phyloP scores from a whole-genome alignment of 2,888 invertebrate genomes.

The Ichneumoninae sp. region DNA sequence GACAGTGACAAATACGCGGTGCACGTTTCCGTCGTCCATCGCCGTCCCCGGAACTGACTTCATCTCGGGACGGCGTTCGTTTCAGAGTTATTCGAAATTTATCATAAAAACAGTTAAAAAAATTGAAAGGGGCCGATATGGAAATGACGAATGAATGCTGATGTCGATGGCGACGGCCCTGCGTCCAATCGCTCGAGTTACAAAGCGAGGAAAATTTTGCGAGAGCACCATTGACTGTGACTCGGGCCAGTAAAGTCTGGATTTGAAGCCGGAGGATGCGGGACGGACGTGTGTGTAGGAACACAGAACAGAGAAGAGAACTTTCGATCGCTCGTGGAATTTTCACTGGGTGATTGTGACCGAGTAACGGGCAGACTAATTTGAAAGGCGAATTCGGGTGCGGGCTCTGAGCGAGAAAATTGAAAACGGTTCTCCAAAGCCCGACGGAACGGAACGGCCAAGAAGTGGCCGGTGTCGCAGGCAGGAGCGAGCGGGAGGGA shows the following conservation, averaged over 20 bases:
- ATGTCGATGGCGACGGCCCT: neutral
- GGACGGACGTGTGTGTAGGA: neutral
- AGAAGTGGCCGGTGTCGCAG: neutral
- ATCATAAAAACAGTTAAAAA: neutral
- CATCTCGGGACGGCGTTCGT: neutral
- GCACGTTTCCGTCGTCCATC: no score
- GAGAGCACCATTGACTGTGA: neutral
- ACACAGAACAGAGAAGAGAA: neutral
- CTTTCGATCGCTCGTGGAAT: constrained; percentile 11
- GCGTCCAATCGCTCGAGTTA: neutral
- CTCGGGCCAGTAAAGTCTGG: neutral
- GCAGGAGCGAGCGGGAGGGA: neutral
- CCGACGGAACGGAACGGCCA: neutral
- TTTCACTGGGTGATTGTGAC: constrained; percentile 33
- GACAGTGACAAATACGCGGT: no score
- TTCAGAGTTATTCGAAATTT: neutral
- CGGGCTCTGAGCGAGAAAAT: constrained; percentile 63
- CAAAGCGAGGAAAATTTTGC: neutral
- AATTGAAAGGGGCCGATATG: neutral
- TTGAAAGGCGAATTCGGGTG: constrained; percentile 67
- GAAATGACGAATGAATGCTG: neutral
- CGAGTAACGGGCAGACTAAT: constrained; percentile 59
- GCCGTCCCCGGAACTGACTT: no score
- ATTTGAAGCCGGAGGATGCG: neutral
- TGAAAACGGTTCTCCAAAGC: constrained; percentile 58